Percentiles rank a stretch among this genome's conserved stretches.
Conservation (phyloP, 2,113 vertebrate genomes). For the Cebus imitator region DNA sequence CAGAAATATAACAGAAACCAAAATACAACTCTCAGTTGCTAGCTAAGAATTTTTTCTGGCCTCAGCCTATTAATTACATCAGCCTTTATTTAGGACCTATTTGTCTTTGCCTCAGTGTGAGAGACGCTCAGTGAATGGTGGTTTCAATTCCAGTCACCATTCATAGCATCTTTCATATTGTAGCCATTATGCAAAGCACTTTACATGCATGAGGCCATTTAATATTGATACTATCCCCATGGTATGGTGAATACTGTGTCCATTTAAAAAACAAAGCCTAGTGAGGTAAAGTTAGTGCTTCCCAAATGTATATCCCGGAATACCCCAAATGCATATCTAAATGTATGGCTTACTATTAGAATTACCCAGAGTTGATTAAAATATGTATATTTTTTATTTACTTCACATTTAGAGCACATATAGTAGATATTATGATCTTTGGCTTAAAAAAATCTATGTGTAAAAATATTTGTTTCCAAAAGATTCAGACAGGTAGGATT, state of each 20-base stretch:
- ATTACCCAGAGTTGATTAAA: not conserved
- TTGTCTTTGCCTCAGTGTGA: not conserved
- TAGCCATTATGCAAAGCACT: not conserved
- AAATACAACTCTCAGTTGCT: not conserved
- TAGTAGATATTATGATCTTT: not conserved
- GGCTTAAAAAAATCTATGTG: not conserved
- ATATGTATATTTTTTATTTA: not conserved
- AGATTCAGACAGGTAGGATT: not conserved
- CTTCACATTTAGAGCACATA: not conserved
- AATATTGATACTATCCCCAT: not conserved
- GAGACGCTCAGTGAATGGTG: no score
- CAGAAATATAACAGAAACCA: not conserved
- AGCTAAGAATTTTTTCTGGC: not conserved
- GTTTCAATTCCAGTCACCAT: not conserved
- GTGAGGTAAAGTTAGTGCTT: not conserved
- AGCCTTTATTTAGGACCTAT: not conserved
- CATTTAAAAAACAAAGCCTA: not conserved
- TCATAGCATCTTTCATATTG: not conserved
- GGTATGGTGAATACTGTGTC: not conserved
- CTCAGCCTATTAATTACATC: not conserved
- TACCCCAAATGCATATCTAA: not conserved
- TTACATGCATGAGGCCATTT: not conserved
- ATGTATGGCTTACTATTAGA: not conserved
- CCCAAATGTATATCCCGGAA: not conserved
- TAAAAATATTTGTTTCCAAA: not conserved